phyloP scores from a whole-genome alignment of 2,797 vertebrate genomes.

The Parauchenoglanis ngamensis region DNA sequence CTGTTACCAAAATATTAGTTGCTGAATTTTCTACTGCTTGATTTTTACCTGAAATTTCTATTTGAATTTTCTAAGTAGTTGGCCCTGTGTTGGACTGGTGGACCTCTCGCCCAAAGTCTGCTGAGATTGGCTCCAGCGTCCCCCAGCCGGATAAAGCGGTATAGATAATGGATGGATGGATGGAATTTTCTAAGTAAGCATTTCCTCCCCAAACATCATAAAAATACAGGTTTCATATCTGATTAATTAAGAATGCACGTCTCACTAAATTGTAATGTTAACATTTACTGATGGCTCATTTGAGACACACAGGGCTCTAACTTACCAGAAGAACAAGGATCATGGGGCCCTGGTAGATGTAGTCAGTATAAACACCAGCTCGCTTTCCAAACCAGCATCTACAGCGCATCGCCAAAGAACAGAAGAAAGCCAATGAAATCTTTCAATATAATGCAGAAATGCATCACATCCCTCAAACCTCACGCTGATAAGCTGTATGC shows the following conservation, averaged over 20 bases:
- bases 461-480: neutral
- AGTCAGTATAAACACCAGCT: constrained; percentile 83
- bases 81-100: too few relatives aligned
- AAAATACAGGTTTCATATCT: neutral
- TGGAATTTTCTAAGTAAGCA: neutral
- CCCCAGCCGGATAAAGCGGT: too few relatives aligned
- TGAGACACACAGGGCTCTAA: neutral
- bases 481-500: neutral
- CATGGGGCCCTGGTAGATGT: constrained; percentile 89
- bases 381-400: constrained; percentile 89
- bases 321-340: constrained; percentile 86
- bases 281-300: neutral
- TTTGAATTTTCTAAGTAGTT: neutral
- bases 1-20: neutral
- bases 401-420: constrained; percentile 50
- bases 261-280: neutral
- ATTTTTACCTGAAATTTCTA: neutral
- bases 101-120: too few relatives aligned
- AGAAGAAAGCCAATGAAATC: constrained; percentile 5
- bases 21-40: neutral
- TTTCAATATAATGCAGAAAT: neutral
- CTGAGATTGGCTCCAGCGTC: too few relatives aligned
- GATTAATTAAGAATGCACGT: neutral
- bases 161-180: too few relatives aligned
- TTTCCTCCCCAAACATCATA: neutral